Base-by-base conservation (phyloP, 35 echinoderm and acorn worm genomes). In the Strongylocentrotus purpuratus region DNA sequence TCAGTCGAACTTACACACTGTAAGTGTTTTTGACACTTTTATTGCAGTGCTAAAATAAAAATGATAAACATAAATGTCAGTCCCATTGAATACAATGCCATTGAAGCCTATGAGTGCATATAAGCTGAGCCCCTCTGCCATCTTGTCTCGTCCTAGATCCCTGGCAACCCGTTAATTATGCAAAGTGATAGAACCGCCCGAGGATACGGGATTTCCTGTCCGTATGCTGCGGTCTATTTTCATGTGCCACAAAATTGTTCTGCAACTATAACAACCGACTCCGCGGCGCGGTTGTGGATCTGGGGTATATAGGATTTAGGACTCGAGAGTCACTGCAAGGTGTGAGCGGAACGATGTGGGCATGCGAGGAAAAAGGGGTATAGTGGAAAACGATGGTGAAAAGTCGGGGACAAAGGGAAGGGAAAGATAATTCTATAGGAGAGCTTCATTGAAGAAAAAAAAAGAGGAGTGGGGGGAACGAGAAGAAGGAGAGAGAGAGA, bases 111-210 rank as follows among this genome's bases (percentile, higher is more conserved):
- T 78, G 65, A 78, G 20, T 78, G 20, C 22, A n/a, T 14, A 1
- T 59, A 17, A 78, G 65, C 65, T 78, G 65, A 78, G 20, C n/a
- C 20, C 4, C 4, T 28, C 65, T 22, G 65, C 25, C 65, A 78
- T 28, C 65, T 28, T n/a, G 65, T 31, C 65, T 78, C 28, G n/a
- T 8, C 20, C 4, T 7, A 7, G 65, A n/a, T 78, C 20, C 65
- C 25, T 78, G 65, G 5, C 22, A 78, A 78, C 65, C 65, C 65
- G 65, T 78, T 78, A 78, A 89, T 89, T 89, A 89, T 89, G 87
- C 87, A 89, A 89, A 89, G 87, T 89, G 87, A 89, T 28, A 89
- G 33, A 89, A 33, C 4, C 13, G 87, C 87, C 87, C 0, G 33
- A 2, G 87, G 87, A 46, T 20, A 89, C 32, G 12, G 12, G 45